These are phyloP conservation scores for Euphonia xanthogaster DNA, from an alignment of 2,797 vertebrate species.

Conservation along the genomic window DNA sequence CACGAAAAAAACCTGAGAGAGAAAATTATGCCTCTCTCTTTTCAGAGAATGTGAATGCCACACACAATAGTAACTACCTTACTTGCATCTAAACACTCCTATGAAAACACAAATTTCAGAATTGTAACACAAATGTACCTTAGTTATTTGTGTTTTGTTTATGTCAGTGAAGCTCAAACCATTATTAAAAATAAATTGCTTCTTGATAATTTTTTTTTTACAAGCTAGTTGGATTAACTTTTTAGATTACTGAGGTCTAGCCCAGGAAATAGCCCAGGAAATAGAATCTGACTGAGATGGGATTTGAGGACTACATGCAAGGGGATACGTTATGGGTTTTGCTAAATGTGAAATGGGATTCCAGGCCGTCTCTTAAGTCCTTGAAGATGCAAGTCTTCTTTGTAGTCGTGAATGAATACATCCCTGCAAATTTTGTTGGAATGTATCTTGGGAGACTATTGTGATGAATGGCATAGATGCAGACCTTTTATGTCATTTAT, in stretches of 20 bases:
- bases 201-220: background rate
- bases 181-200: background rate
- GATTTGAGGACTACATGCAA: background rate
- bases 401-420: background rate
- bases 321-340: background rate
- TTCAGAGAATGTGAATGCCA: background rate
- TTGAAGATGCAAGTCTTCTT: background rate
- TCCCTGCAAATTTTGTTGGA: background rate
- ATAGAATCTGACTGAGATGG: background rate
- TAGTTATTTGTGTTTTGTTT: background rate
- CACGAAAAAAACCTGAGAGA: background rate
- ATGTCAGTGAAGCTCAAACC: background rate
- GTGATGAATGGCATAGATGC: background rate
- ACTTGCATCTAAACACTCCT: background rate
- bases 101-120: background rate
- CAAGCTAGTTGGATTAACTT: background rate
- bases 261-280: background rate
- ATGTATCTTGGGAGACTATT: background rate
- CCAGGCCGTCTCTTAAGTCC: background rate
- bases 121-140: background rate
- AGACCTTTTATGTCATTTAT: background rate
- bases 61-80: background rate
- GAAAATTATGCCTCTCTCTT: background rate
- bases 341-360: background rate
- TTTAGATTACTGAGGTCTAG: background rate